Conservation (phyloP, 2,113 vertebrate genomes). For the Mastomys natalensis region DNA sequence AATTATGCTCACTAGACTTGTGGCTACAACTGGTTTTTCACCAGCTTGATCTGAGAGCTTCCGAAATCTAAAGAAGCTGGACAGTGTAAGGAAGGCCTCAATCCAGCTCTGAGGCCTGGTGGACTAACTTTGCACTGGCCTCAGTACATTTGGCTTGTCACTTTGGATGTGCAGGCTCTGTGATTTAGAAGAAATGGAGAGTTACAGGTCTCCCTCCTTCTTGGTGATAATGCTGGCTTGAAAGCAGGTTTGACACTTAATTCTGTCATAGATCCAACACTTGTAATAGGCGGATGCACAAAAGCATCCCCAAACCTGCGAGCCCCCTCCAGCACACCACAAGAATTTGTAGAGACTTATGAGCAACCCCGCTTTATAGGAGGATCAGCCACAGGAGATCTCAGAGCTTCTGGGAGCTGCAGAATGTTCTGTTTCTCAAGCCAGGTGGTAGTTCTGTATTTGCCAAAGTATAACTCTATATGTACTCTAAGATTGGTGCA, state of each 20-base stretch:
- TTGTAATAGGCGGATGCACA: neutral
- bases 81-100: neutral
- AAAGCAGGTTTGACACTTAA: neutral
- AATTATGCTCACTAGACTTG: neutral
- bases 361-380: neutral
- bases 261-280: neutral
- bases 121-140: neutral
- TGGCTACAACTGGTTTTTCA: neutral
- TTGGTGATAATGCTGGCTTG: neutral
- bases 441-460: neutral
- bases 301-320: neutral
- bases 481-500: neutral
- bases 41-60: neutral
- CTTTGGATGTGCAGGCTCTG: neutral
- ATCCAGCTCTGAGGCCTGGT: neutral
- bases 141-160: too few species aligned
- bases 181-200: neutral
- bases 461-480: neutral
- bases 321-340: neutral
- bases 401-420: neutral
- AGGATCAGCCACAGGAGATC: too few species aligned
- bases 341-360: neutral
- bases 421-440: neutral
- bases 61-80: neutral
- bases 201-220: too few species aligned